Conservation (phyloP, 1,140 invertebrate species). For the Drosophila tristis region DNA sequence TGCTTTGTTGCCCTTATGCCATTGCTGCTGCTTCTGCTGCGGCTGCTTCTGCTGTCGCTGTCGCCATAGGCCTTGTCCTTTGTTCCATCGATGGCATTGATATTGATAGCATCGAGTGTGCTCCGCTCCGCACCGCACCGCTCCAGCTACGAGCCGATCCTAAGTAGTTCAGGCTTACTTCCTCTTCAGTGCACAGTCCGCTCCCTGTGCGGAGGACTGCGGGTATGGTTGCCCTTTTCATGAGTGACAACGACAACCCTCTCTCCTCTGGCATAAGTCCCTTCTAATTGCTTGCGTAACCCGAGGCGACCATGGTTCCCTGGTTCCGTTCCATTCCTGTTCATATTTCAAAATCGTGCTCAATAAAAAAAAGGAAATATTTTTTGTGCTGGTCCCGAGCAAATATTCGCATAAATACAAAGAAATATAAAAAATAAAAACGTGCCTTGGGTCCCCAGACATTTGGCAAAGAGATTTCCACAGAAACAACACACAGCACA, state of each 20-base stretch:
- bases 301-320: constrained; percentile 51
- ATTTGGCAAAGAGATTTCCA: constrained; percentile 58
- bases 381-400: constrained; percentile 64
- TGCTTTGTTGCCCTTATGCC: too few species aligned
- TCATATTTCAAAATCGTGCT: constrained; percentile 81
- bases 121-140: constrained; percentile 15
- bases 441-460: constrained; percentile 59
- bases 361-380: constrained; percentile 60
- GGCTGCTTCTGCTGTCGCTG: background rate
- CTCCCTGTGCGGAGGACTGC: constrained; percentile 13
- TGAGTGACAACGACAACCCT: constrained; percentile 71
- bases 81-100: constrained; percentile 60
- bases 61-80: constrained; percentile 56
- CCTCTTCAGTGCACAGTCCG: constrained; percentile 57
- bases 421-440: constrained; percentile 44
- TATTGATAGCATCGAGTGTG: constrained; percentile 49
- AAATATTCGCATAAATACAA: constrained; percentile 51
- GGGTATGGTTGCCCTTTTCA: constrained; percentile 64
- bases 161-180: constrained; percentile 73
- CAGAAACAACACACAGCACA: constrained; percentile 27
- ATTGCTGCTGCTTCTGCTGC: background rate
- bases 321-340: constrained; percentile 52
- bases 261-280: constrained; percentile 42
- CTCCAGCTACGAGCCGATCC: constrained; percentile 5
- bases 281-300: constrained; percentile 81